Base-by-base conservation (phyloP, 2,888 invertebrate genomes). In the Caenorhabditis sp. region DNA sequence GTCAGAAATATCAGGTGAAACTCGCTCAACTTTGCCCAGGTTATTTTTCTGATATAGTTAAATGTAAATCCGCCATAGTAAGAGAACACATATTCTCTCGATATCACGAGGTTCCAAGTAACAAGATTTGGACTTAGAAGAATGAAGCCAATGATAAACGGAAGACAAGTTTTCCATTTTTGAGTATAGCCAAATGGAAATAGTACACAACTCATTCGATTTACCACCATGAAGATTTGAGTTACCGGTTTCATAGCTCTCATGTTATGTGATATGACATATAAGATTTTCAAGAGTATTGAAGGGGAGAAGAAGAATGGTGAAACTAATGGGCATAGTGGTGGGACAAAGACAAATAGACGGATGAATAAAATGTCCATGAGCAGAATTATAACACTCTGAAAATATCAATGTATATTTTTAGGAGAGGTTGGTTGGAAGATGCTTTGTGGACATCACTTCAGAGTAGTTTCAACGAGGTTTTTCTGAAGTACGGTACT, bases 161-260 rank as follows among this genome's bases (percentile, higher is more conserved):
- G n/a, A 0, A 57, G 54, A 7, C 21, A 8, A 20, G 7, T 23
- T 43, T 58, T 50, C 70, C 70, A 65, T 12, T 59, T 60, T 1
- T 8, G 8, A 1, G 21, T 26, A 38, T 64, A 57, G 5, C 5
- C 8, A 1, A 49, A 25, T 12, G 70, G 70, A 20, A 25, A 27
- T 27, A 70, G n/a, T 0, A 70, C 58, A 14, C 70, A 70, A 1
- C 52, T 36, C 70, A 70, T 70, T 38, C 70, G 49, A 53, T 70
- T 70, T 26, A 65, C 21, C 0, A 65, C 65, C 58, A 70, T 25
- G 5, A 65, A 57, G 8, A 61, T 61, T 65, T 70, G 70, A 58
- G 65, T 52, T 5, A 70, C 31, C 3, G 61, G 61, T 53, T 70
- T 64, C 1, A 57, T 27, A 31, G 63, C 54, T 50, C 10, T 36